A percentile compares a stretch with the other conserved stretches of the same genome.
These are phyloP conservation scores for Zosterops pallidus DNA, from an alignment of 2,113 vertebrate genomes.

Conservation along the genomic window DNA sequence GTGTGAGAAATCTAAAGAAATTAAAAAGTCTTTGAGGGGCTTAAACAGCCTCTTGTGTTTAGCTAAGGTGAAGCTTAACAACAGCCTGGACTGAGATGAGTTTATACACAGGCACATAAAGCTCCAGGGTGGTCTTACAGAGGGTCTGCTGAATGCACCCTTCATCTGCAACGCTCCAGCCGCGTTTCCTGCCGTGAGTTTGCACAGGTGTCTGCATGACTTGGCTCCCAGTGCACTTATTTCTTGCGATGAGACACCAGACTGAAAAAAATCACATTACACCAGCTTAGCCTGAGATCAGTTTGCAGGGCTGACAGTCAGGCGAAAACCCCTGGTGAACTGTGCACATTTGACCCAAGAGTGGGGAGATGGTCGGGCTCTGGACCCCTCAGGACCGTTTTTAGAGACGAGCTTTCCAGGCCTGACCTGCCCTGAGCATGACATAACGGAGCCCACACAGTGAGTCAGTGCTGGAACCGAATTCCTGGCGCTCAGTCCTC, in stretches of 20 bases:
- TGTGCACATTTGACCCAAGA: background rate
- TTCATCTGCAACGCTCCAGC: background rate
- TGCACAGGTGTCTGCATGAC: slow-evolving; percentile 48
- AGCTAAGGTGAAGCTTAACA: background rate
- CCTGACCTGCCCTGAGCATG: slow-evolving; percentile 19
- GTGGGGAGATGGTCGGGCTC: background rate
- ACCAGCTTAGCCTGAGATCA: background rate
- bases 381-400: background rate
- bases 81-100: background rate
- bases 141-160: background rate
- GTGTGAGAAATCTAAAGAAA: background rate
- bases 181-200: slow-evolving; percentile 1
- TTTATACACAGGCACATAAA: background rate
- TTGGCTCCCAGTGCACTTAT: background rate
- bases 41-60: background rate
- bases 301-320: background rate
- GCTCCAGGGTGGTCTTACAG: slow-evolving; percentile 28
- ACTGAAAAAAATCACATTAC: background rate
- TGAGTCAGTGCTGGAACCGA: slow-evolving; percentile 1
- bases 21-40: background rate
- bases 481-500: background rate
- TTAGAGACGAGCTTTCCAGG: slow-evolving; percentile 23
- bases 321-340: background rate
- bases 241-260: background rate
- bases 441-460: slow-evolving; percentile 44